Conservation (phyloP, 2,113 vertebrate species). For the Oreamnos americanus region DNA sequence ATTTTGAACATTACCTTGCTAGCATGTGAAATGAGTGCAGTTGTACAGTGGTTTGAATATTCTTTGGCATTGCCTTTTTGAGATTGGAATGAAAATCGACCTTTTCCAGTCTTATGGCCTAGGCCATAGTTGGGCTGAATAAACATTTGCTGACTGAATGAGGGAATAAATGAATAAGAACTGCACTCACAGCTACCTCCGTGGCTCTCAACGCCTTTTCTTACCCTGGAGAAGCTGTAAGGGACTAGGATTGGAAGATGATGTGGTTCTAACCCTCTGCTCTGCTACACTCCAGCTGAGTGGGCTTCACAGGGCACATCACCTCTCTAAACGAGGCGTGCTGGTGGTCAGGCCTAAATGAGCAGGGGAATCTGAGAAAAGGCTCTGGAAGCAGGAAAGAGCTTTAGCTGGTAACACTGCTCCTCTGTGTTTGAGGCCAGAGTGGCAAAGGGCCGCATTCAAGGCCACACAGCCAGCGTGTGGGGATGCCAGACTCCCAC, state of each 20-base stretch:
- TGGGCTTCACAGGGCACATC: neutral
- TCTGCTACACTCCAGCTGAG: neutral
- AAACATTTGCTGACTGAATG: neutral
- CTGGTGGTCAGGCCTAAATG: neutral
- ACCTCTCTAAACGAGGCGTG: neutral
- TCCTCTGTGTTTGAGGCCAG: neutral
- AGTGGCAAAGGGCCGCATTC: neutral
- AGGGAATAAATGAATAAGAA: neutral
- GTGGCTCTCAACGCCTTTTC: neutral
- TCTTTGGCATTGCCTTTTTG: neutral
- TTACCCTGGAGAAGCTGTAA: neutral
- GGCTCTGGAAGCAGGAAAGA: neutral
- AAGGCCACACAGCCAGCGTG: slow-evolving; percentile 9
- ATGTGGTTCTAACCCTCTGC: neutral
- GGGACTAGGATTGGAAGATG: neutral
- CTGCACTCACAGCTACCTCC: neutral
- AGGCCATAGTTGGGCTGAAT: neutral
- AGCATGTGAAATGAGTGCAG: neutral
- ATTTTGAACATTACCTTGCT: neutral
- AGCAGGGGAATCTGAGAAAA: neutral
- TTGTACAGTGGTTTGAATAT: neutral
- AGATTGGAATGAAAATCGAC: neutral
- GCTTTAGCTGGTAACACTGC: neutral
- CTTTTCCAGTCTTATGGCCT: neutral
- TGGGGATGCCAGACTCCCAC: neutral